Base-by-base conservation (phyloP, 2,888 invertebrate genomes). In the Margaritifera margaritifera region DNA sequence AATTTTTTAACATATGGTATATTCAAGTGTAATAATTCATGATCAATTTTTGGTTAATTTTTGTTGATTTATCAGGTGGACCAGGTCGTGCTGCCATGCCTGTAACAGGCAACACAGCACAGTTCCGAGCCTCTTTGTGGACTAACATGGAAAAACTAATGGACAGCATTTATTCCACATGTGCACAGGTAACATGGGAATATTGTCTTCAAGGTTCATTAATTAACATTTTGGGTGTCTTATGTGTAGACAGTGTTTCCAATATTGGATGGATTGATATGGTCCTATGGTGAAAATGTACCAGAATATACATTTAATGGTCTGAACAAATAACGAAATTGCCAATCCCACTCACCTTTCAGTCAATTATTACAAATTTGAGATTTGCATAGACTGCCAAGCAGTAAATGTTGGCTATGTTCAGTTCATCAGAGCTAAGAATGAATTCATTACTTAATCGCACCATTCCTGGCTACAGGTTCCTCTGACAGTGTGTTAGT, bases 91-190 rank as follows among this genome's bases (percentile, higher is more conserved):
- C 93, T 0, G 90, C 92, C 53, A 90, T 92, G 83, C 92, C 92
- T 11, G 90, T 92, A 1, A 90, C 92, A 56, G 92, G 92, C 15
- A 92, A 92, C 76, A 91, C 92, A 15, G 91, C 92, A 42, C 91
- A 92, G 64, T 86, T 94, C 81, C 90, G 94, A 73, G 92, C 91
- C 56, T 92, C 94, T 84, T 92, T 98, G 6, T 98, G 97, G 97
- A 93, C 94, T 72, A 96, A 95, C 81, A 92, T 98, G 84, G 96
- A 97, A 86, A 94, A 94, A 89, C 90, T 96, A 15, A 94, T 96
- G 86, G 94, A 95, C 85, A 93, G 93, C 70, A 89, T 91, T 59
- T 89, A 89, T 74, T 83, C 86, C 20, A 77, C 88, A 20, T 90
- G 89, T 83, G 86, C 87, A 51, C 90, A 90, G 86, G 88, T 89